Evolutionary conservation across 1,140 invertebrate genomes (phyloP).

Genomic region (Aradophagus sp.): DNA sequence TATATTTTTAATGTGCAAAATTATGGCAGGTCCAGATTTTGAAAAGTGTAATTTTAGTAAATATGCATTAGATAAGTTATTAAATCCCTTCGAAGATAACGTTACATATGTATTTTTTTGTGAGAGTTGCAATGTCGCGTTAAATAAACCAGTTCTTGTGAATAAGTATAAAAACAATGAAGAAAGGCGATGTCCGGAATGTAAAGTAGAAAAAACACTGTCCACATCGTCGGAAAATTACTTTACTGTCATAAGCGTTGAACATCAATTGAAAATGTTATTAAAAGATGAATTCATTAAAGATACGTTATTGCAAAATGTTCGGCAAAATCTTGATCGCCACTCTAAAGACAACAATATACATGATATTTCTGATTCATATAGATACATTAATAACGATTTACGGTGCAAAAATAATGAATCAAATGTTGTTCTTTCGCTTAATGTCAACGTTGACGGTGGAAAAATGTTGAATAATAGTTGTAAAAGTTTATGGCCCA

Average conservation of each 20-base stretch:
- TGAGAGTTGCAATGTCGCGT: conserved; percentile 3
- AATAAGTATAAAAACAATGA: conserved; percentile 10
- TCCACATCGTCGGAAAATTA: conserved; percentile 9
- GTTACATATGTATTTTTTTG: conserved; percentile 17
- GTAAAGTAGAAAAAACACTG: conserved; percentile 8
- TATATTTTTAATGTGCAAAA: conserved; percentile 8
- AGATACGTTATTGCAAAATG: not conserved
- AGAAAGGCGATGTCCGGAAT: conserved; percentile 1
- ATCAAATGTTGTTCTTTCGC: conserved; percentile 3
- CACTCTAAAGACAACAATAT: not conserved
- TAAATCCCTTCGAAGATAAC: conserved; percentile 10
- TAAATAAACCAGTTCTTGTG: conserved; percentile 9
- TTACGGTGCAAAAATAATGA: conserved; percentile 5
- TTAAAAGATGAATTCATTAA: not conserved
- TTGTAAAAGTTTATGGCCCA: conserved; percentile 17
- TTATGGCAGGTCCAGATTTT: conserved; percentile 24
- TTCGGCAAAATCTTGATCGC: not conserved
- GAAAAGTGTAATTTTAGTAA: conserved; percentile 12
- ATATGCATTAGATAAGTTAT: conserved; percentile 2
- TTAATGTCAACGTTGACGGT: conserved; percentile 16
- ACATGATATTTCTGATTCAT: not conserved
- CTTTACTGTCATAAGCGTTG: not conserved
- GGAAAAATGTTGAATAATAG: conserved; percentile 16
- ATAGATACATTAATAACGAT: conserved; percentile 9
- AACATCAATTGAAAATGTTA: conserved; percentile 1